Evolutionary conservation across 2,797 vertebrate genomes (phyloP).

Genomic region (Mus caroli): DNA sequence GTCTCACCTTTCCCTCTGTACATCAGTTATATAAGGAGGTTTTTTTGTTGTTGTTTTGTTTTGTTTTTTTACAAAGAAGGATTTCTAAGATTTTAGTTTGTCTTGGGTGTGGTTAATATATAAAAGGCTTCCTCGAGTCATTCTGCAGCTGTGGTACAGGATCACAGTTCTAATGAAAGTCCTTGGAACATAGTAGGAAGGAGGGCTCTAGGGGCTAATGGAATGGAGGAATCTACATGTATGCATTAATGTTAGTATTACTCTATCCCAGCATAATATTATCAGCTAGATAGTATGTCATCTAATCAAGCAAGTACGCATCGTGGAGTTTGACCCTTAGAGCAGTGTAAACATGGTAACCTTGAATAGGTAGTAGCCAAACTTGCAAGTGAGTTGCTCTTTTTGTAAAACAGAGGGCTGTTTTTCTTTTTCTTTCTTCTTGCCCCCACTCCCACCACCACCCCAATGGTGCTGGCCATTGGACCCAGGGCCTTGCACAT

Average conservation of each 20-base stretch:
- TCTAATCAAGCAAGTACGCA: not conserved
- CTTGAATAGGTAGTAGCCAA: not conserved
- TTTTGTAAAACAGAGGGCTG: not conserved
- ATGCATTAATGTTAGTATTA: not conserved
- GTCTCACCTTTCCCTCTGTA: not conserved
- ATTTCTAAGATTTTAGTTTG: constrained; percentile 47
- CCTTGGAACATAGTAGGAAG: constrained; percentile 4
- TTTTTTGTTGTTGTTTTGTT: too few species aligned
- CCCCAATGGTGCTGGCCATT: not conserved
- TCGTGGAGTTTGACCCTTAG: not conserved
- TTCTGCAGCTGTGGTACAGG: not conserved
- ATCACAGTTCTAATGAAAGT: not conserved
- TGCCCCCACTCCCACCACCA: accelerated
- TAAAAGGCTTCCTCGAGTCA: not conserved
- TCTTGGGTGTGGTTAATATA: not conserved
- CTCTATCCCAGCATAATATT: not conserved
- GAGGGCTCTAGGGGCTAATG: not conserved
- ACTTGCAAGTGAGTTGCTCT: constrained; percentile 13
- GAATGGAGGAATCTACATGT: not conserved
- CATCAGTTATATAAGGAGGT: not conserved
- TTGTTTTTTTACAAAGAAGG: not conserved
- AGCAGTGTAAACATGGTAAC: not conserved
- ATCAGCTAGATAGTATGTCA: not conserved
- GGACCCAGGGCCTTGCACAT: too few species aligned
- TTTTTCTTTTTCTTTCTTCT: not conserved